phyloP scores from a whole-genome alignment of 2,888 invertebrate genomes.

The Melangyna quadrimaculata region DNA sequence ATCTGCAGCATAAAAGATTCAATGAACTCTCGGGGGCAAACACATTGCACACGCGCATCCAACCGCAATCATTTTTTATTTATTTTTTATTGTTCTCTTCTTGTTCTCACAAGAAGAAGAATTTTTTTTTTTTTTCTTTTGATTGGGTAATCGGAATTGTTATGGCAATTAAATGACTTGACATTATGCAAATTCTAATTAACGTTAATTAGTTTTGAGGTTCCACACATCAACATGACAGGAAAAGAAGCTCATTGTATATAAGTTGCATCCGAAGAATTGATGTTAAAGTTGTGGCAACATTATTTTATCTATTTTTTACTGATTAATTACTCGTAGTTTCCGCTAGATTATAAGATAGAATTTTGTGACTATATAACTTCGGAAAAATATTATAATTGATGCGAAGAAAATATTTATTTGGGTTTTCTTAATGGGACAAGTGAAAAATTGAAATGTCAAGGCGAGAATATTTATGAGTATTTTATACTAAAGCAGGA shows the following conservation, averaged over 20 bases:
- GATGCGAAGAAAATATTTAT: background rate
- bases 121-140: too few relatives aligned
- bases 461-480: too few relatives aligned
- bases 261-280: background rate
- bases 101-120: background rate
- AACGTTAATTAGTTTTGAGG: constrained; percentile 40
- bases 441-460: background rate
- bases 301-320: background rate
- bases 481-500: too few relatives aligned
- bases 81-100: background rate
- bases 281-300: background rate
- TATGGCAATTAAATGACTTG: constrained; percentile 33
- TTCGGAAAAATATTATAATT: background rate
- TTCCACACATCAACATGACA: constrained; percentile 9
- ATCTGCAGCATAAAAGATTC: constrained; percentile 32
- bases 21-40: constrained; percentile 53
- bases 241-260: background rate
- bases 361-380: constrained; percentile 31
- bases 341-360: background rate
- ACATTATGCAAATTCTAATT: constrained; percentile 63
- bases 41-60: constrained; percentile 25
- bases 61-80: background rate
- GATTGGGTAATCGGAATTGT: constrained; percentile 48
- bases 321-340: constrained; percentile 45
- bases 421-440: background rate